Evolutionary conservation across 2,888 invertebrate genomes (phyloP).

Genomic region (Phragmatobia fuliginosa): DNA sequence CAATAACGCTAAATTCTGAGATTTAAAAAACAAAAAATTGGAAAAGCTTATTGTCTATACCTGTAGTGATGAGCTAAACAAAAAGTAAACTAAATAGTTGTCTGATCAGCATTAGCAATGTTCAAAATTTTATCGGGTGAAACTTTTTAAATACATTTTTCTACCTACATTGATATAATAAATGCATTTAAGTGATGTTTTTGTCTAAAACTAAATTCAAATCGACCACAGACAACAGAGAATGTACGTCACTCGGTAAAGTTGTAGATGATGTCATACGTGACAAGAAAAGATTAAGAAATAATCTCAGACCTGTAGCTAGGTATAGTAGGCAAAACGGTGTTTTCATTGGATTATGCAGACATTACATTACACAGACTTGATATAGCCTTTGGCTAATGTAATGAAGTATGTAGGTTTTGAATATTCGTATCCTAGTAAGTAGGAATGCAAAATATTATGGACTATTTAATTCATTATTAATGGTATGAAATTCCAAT

Average conservation of each 20-base stretch:
- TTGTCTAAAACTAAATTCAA: slow-evolving; percentile 2
- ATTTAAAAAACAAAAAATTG: too few relatives aligned
- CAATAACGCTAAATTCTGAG: not conserved
- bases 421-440: not conserved
- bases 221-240: slow-evolving; percentile 32
- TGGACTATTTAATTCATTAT: too few relatives aligned
- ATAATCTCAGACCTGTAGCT: not conserved
- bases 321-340: not conserved
- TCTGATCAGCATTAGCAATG: not conserved
- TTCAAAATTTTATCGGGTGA: not conserved
- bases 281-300: slow-evolving; percentile 52
- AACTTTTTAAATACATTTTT: not conserved
- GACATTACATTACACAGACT: not conserved
- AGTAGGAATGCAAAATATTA: not conserved
- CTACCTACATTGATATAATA: too few relatives aligned
- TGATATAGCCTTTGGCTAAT: not conserved
- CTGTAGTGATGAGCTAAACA: not conserved
- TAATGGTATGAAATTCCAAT: too few relatives aligned
- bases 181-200: not conserved
- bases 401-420: not conserved
- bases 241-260: slow-evolving; percentile 46
- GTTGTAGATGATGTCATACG: slow-evolving; percentile 59
- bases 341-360: not conserved
- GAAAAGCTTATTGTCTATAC: not conserved
- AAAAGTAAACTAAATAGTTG: not conserved